Percentiles rank a stretch among this genome's conserved stretches.
Evolutionary conservation across 2,888 invertebrate genomes (phyloP).

Genomic region (Unio pictorum): DNA sequence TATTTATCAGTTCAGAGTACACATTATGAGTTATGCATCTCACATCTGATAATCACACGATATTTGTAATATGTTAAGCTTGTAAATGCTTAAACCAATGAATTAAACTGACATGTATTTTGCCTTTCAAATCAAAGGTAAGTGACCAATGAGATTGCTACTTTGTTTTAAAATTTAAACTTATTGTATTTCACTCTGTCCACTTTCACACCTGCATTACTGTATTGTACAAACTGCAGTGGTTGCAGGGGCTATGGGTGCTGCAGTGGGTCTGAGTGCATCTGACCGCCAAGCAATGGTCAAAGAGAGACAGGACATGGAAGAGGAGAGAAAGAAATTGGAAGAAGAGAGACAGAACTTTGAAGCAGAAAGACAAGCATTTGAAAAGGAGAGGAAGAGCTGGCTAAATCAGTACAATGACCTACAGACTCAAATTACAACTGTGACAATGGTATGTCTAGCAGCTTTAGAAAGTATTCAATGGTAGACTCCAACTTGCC

Average conservation of each 20-base stretch:
- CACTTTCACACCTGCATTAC: too few relatives aligned
- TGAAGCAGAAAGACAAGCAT: conserved; percentile 42
- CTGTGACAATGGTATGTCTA: conserved; percentile 34
- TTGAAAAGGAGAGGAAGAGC: conserved; percentile 44
- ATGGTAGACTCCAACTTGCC: background rate
- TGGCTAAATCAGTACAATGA: conserved; percentile 46
- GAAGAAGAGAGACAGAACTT: conserved; percentile 42
- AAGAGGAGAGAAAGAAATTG: conserved; percentile 38
- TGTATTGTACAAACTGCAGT: conserved; percentile 5
- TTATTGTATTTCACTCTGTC: too few relatives aligned
- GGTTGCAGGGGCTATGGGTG: conserved; percentile 23
- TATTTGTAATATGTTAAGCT: too few relatives aligned
- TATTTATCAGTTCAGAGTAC: too few relatives aligned
- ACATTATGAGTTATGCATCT: too few relatives aligned
- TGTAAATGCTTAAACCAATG: too few relatives aligned
- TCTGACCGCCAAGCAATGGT: conserved; percentile 41
- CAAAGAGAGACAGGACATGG: conserved; percentile 39
- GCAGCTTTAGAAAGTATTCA: background rate
- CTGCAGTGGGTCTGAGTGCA: conserved; percentile 30
- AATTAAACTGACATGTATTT: too few relatives aligned
- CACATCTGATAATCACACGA: too few relatives aligned
- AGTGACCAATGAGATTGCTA: conserved; percentile 9
- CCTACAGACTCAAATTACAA: conserved; percentile 42
- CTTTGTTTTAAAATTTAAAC: too few relatives aligned
- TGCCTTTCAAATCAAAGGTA: conserved; percentile 11